Evolutionary conservation across 2,113 vertebrate species (phyloP).

Genomic region (Chaenogobius annularis): DNA sequence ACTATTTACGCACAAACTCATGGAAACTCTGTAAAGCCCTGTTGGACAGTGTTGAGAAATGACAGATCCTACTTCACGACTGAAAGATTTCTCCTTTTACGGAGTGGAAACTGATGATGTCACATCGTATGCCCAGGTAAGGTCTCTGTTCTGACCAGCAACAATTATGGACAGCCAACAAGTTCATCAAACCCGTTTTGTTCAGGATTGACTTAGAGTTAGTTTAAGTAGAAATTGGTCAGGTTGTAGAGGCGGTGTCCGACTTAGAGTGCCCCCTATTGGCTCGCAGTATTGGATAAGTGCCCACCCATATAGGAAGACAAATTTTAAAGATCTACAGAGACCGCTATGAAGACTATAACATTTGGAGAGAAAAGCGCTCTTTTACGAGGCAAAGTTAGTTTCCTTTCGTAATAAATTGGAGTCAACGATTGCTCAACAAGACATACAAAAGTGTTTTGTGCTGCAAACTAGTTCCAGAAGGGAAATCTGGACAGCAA

Average conservation of each 20-base stretch:
- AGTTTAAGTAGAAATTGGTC: conserved; percentile 27
- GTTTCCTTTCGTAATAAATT: conserved; percentile 18
- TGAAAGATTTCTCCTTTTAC: conserved; percentile 73
- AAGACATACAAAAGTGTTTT: conserved; percentile 49
- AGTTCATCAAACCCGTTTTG: conserved; percentile 36
- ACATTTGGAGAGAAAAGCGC: not conserved
- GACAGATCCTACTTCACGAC: conserved; percentile 45
- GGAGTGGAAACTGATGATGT: conserved; percentile 76
- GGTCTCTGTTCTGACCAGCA: conserved; percentile 37
- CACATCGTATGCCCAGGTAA: conserved; percentile 45
- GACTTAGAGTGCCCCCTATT: conserved; percentile 24
- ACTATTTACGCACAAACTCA: conserved; percentile 35
- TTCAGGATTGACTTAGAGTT: conserved; percentile 13
- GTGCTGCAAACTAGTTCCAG: conserved; percentile 71
- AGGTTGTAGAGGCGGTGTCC: conserved; percentile 3
- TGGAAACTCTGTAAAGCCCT: conserved; percentile 69
- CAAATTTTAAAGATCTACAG: conserved; percentile 10
- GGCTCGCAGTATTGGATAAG: conserved; percentile 27
- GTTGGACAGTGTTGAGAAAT: conserved; percentile 45
- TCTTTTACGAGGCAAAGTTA: not conserved
- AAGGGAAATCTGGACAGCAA: conserved; percentile 55
- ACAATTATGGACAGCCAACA: conserved; percentile 41
- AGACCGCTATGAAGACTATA: not conserved
- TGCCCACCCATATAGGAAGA: conserved; percentile 10
- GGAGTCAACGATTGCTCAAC: conserved; percentile 30